Evolutionary conservation across 2,888 invertebrate genomes (phyloP).

Genomic region (Leptinotarsa rubiginosa): DNA sequence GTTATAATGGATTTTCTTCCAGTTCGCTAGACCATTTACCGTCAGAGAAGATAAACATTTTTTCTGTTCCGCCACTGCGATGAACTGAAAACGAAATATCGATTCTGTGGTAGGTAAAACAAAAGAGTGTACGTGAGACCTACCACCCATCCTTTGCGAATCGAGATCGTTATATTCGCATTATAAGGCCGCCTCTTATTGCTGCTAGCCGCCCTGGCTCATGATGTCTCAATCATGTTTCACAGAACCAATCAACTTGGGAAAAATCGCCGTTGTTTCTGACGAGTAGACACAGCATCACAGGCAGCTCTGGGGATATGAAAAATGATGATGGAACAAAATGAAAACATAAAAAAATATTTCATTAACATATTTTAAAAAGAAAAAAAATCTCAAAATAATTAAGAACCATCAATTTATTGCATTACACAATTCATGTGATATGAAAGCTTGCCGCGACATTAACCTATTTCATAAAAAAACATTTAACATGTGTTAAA

Average conservation of each 20-base stretch:
- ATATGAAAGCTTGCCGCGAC: no score
- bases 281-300: conserved; percentile 20
- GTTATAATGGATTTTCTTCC: no score
- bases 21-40: no score
- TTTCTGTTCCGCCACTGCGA: conserved; percentile 14
- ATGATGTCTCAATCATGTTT: conserved; percentile 55
- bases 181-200: conserved; percentile 46
- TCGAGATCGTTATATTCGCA: conserved; percentile 52
- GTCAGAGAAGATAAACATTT: neutral
- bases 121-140: conserved; percentile 29
- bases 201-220: conserved; percentile 44
- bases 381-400: no score
- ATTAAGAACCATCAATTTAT: no score
- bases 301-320: conserved; percentile 18
- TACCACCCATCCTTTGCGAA: conserved; percentile 31
- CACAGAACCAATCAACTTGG: conserved; percentile 43
- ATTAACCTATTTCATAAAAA: no score
- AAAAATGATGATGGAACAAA: neutral
- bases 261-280: conserved; percentile 38
- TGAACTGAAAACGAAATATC: conserved; percentile 16
- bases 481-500: no score
- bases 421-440: no score
- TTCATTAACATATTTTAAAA: no score
- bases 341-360: neutral
- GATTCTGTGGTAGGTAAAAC: conserved; percentile 30